phyloP scores from a whole-genome alignment of 2,797 vertebrate species.

The Alexandromys oeconomus region DNA sequence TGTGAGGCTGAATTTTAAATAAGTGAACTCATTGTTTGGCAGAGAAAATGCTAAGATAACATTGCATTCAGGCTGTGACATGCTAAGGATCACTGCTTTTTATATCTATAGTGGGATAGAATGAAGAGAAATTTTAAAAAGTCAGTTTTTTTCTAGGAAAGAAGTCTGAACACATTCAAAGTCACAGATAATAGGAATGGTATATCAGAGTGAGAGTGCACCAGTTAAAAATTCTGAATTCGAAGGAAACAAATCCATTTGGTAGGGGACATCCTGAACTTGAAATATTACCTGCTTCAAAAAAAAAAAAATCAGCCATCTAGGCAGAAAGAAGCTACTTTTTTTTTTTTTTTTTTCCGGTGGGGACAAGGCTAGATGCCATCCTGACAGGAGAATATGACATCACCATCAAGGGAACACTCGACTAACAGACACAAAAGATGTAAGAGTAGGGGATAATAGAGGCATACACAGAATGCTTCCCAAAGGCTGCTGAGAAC shows the following conservation, averaged over 20 bases:
- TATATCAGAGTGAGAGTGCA: neutral
- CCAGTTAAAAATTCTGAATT: neutral
- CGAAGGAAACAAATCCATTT: neutral
- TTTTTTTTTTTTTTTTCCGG: too few relatives aligned
- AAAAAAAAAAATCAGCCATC: too few relatives aligned
- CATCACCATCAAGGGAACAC: too few relatives aligned
- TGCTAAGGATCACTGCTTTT: neutral
- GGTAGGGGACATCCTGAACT: neutral
- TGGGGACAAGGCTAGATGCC: neutral
- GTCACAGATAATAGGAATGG: neutral
- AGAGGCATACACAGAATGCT: neutral
- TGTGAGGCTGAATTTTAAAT: neutral
- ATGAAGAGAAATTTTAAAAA: neutral
- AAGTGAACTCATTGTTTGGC: neutral
- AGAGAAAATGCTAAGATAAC: neutral
- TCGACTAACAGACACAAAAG: neutral
- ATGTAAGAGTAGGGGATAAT: neutral
- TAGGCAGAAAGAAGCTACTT: neutral
- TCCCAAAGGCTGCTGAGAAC: neutral
- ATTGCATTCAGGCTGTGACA: neutral
- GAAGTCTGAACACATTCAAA: neutral
- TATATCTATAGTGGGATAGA: neutral
- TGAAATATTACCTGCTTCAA: neutral
- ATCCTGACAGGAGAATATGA: neutral
- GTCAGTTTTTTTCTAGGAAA: neutral